A percentile compares a stretch with the other conserved stretches of the same genome.
phyloP scores from a whole-genome alignment of 2,113 vertebrate genomes.

The Microcebus tavaratra region DNA sequence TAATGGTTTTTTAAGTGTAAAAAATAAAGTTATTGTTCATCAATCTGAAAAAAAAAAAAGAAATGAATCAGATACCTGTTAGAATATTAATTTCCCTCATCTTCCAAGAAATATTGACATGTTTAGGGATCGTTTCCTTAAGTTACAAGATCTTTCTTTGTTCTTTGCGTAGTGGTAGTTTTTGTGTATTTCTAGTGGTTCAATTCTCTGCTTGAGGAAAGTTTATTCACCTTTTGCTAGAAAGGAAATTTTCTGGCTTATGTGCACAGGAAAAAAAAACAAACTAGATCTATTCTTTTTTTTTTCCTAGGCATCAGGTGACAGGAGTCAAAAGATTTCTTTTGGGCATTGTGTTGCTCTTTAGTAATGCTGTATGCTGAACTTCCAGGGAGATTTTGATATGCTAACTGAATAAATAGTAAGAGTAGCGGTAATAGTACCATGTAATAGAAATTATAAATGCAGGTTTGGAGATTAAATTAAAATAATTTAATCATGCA shows the following conservation, averaged over 20 bases:
- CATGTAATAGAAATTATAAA: background rate
- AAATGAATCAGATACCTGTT: background rate
- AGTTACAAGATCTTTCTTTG: background rate
- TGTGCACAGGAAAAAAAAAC: background rate
- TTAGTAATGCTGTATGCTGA: fast-evolving
- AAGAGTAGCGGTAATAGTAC: background rate
- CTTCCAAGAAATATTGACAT: background rate
- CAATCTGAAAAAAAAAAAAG: background rate
- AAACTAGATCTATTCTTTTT: background rate
- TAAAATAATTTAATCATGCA: background rate
- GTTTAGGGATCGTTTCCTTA: background rate
- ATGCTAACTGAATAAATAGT: background rate
- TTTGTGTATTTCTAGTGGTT: background rate
- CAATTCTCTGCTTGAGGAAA: background rate
- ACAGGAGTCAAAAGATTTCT: background rate
- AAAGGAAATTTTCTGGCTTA: background rate
- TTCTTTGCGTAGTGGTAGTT: background rate
- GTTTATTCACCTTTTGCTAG: background rate
- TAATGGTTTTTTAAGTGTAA: too few species aligned
- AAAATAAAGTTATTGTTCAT: too few species aligned
- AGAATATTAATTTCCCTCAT: background rate
- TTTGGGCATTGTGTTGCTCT: background rate
- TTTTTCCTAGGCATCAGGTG: background rate
- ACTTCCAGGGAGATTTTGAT: background rate
- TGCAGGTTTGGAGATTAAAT: background rate